Evolutionary conservation across 2,888 invertebrate genomes (phyloP).

Genomic region (Podotricha telesiphe): DNA sequence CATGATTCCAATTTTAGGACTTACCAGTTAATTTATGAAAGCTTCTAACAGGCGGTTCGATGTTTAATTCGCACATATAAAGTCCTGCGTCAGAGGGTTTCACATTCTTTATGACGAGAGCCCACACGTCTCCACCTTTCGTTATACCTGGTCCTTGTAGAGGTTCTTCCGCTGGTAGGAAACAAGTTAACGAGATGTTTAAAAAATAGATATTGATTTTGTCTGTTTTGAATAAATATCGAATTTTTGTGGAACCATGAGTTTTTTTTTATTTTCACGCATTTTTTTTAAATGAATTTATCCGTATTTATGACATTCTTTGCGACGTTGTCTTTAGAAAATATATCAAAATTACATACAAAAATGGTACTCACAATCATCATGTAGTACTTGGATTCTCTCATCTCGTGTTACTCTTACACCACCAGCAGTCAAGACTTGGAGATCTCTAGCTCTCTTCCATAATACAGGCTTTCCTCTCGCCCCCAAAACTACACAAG

Average conservation of each 20-base stretch:
- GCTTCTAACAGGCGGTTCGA: conserved; percentile 89
- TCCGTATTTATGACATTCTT: too few species aligned
- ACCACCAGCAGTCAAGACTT: conserved; percentile 89
- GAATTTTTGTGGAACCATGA: too few species aligned
- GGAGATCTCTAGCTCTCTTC: conserved; percentile 87
- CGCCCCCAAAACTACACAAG: conserved; percentile 89
- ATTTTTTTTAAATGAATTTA: too few species aligned
- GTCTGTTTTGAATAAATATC: too few species aligned
- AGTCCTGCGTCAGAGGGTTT: conserved; percentile 89
- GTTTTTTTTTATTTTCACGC: too few species aligned
- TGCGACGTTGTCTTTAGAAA: background rate
- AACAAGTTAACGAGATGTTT: background rate
- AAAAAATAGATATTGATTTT: too few species aligned
- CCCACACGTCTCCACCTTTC: conserved; percentile 92
- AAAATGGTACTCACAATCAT: conserved; percentile 85
- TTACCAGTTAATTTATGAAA: conserved; percentile 91
- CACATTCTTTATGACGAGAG: conserved; percentile 89
- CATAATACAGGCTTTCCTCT: conserved; percentile 90
- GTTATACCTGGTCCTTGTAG: conserved; percentile 74
- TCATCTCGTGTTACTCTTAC: conserved; percentile 89
- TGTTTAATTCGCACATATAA: conserved; percentile 93
- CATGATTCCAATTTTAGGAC: conserved; percentile 19
- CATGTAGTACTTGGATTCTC: conserved; percentile 89
- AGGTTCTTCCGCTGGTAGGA: conserved; percentile 67
- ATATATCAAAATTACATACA: background rate